Conservation (phyloP, 1,140 invertebrate species). For the Saccostrea glomerata region DNA sequence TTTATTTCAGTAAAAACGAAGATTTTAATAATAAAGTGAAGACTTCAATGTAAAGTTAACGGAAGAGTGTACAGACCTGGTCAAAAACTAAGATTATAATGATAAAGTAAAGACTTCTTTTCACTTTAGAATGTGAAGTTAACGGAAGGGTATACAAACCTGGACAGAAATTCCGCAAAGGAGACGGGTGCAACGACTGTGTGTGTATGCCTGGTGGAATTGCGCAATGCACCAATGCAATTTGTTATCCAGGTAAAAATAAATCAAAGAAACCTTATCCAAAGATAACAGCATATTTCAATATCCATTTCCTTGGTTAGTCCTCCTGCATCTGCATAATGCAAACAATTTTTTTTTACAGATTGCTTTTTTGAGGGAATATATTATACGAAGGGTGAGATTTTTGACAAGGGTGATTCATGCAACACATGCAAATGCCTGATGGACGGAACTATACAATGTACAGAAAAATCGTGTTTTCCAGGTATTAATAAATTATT, state of each 20-base stretch:
- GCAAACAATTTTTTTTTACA: neutral
- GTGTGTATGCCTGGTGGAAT: neutral
- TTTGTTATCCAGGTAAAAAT: neutral
- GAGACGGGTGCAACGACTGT: neutral
- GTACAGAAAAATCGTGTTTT: neutral
- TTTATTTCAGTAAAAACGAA: no score
- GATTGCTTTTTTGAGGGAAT: neutral
- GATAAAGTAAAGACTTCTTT: neutral
- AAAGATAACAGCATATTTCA: no score
- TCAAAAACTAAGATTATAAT: neutral
- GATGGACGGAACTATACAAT: neutral
- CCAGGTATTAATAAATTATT: neutral
- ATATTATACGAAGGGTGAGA: neutral
- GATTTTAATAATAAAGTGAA: no score
- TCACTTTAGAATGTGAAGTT: neutral
- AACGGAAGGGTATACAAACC: neutral
- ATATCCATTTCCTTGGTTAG: neutral
- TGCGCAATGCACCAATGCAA: neutral
- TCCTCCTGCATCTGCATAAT: neutral
- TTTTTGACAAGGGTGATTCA: conserved; percentile 1
- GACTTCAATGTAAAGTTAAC: neutral
- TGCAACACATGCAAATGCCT: conserved; percentile 1
- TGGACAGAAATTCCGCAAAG: neutral
- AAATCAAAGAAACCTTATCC: no score
- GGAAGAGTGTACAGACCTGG: neutral